A percentile compares a stretch with the other conserved stretches of the same genome.
These are phyloP conservation scores for Hydraecia micacea DNA, from an alignment of 2,888 invertebrate species.

Conservation along the genomic window DNA sequence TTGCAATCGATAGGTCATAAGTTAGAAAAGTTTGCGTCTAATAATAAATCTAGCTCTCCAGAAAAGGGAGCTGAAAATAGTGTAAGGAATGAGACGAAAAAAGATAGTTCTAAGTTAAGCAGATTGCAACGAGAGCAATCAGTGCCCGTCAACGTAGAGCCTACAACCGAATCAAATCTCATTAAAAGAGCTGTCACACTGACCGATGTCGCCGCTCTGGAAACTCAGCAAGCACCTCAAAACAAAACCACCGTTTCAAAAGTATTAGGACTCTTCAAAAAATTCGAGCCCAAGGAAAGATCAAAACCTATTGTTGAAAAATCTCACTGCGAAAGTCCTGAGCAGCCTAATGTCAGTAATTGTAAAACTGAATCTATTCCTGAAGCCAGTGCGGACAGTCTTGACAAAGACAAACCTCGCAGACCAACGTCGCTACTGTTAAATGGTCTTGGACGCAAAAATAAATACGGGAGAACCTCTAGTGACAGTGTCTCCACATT, in stretches of 20 bases:
- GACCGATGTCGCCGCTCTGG: slow-evolving; percentile 91
- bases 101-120: slow-evolving; percentile 86
- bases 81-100: slow-evolving; percentile 73
- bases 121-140: slow-evolving; percentile 92
- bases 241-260: slow-evolving; percentile 93
- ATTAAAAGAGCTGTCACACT: slow-evolving; percentile 93
- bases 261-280: slow-evolving; percentile 94
- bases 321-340: slow-evolving; percentile 70
- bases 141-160: slow-evolving; percentile 89
- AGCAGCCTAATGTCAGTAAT: slow-evolving; percentile 66
- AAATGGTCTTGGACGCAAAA: slow-evolving; percentile 89
- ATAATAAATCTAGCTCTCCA: slow-evolving; percentile 86
- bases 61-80: slow-evolving; percentile 84
- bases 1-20: slow-evolving; percentile 94
- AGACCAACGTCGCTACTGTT: slow-evolving; percentile 89
- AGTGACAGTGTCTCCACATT: slow-evolving; percentile 82
- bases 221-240: slow-evolving; percentile 80
- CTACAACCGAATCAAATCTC: slow-evolving; percentile 91
- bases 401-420: slow-evolving; percentile 86
- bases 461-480: slow-evolving; percentile 85
- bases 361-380: slow-evolving; percentile 68
- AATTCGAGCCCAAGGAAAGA: slow-evolving; percentile 91
- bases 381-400: slow-evolving; percentile 70
- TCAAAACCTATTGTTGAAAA: slow-evolving; percentile 79
- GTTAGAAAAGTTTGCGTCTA: slow-evolving; percentile 92